Percentiles rank a stretch among this genome's conserved stretches.
Conservation (phyloP, 2,797 vertebrate genomes). For the Sciurus vulgaris region DNA sequence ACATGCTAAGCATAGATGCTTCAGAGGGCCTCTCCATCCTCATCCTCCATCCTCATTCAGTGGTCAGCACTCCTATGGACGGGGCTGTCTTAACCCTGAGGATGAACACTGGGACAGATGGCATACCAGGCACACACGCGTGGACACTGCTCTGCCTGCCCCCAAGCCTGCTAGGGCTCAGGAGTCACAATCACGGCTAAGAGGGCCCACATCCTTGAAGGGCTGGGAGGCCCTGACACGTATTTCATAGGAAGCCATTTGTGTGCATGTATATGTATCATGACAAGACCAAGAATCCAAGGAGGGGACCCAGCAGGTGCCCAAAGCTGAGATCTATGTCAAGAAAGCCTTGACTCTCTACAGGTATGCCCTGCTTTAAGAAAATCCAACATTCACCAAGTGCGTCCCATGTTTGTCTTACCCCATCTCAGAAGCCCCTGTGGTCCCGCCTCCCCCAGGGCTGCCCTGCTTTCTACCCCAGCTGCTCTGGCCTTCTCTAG, state of each 20-base stretch:
- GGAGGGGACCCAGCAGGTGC: neutral
- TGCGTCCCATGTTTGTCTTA: neutral
- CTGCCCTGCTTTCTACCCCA: neutral
- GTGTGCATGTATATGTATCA: neutral
- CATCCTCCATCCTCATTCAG: no score
- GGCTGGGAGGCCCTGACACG: neutral
- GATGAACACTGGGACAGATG: neutral
- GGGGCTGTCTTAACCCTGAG: neutral
- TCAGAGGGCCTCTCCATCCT: neutral
- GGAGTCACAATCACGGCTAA: neutral
- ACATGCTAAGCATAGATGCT: conserved; percentile 21
- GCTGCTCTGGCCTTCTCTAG: neutral
- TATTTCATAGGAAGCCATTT: neutral
- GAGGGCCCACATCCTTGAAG: neutral
- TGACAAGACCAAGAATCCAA: neutral
- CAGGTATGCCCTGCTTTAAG: neutral
- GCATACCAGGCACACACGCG: accelerated
- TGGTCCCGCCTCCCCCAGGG: neutral
- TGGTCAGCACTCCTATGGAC: neutral
- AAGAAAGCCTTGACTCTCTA: neutral
- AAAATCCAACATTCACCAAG: neutral
- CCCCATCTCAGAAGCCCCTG: no score
- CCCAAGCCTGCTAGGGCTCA: neutral
- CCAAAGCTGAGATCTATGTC: neutral
- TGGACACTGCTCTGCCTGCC: neutral